Evolutionary conservation across 2,113 vertebrate species (phyloP), one percentile per base, ranked within the genome.

Genomic region (Orycteropus afer): DNA sequence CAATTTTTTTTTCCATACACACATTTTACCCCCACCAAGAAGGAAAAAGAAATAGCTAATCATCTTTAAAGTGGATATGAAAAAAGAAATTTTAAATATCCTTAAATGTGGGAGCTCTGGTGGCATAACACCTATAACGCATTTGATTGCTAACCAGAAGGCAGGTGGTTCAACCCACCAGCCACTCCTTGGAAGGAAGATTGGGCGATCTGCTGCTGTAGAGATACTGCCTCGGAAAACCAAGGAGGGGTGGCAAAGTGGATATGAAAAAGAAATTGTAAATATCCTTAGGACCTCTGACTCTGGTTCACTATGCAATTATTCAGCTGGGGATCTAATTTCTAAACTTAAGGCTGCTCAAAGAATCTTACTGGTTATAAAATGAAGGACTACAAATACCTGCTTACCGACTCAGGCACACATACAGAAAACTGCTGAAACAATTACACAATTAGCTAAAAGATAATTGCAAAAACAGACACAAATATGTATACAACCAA

Each of bases 381-480:
- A 84, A 81, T 49, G 89, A 96, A 84, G 7, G 32, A 93, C 17
- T 53, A 22, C 86, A 93, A 94, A 45, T 79, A 92, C 84, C 59
- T 49, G 45, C 42, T 81, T 65, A 78, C 47, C 80, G 76, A 94
- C 34, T 77, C 29, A 89, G 40, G 29, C 59, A 90, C 45, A 42
- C 55, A 79, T 25, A 65, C 32, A 90, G 79, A 89, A 96, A 86
- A 90, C 51, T 61, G 49, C 51, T 22, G 42, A 88, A 95, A 47
- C 61, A 92, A 91, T 95, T 95, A 94, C 29, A 92, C 7, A 95
- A 86, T 97, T 93, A 96, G 74, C 82, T 86, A 74, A 95, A 82
- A 86, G 78, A 94, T 97, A 96, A 97, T 93, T 96, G 51, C 67
- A 86, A 86, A 96, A 95, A 86, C 85, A 97, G 96, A 95, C 95